A percentile compares a stretch with the other conserved stretches of the same genome.
phyloP scores from a whole-genome alignment of 2,797 vertebrate species.

The Rhyacichthys aspro region DNA sequence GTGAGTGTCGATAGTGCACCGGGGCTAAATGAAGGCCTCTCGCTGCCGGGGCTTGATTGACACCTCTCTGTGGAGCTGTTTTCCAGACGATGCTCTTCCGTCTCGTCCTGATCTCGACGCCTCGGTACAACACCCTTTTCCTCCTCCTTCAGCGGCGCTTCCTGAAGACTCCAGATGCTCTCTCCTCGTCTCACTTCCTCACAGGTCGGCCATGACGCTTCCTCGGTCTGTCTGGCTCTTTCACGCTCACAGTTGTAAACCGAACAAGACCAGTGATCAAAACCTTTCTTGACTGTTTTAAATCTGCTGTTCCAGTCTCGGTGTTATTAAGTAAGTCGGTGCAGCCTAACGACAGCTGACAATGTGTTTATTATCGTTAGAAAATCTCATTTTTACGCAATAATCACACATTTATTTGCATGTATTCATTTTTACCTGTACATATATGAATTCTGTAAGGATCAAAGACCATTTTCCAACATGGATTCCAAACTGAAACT shows the following conservation, averaged over 20 bases:
- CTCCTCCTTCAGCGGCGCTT: slow-evolving; percentile 24
- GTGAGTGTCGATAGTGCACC: slow-evolving; percentile 65
- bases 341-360: too few species aligned
- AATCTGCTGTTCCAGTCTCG: too few species aligned
- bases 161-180: slow-evolving; percentile 18
- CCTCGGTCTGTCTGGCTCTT: slow-evolving; percentile 2
- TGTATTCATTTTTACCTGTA: too few species aligned
- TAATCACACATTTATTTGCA: too few species aligned
- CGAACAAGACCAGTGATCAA: too few species aligned
- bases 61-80: slow-evolving; percentile 64
- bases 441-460: too few species aligned
- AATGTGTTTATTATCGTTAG: too few species aligned
- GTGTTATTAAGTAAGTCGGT: too few species aligned
- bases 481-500: too few species aligned
- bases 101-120: slow-evolving; percentile 45
- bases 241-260: neutral
- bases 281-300: too few species aligned
- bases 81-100: slow-evolving; percentile 47
- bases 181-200: slow-evolving; percentile 14
- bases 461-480: too few species aligned
- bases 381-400: too few species aligned
- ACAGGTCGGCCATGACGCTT: slow-evolving; percentile 16
- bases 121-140: slow-evolving; percentile 39
- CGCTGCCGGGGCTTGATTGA: slow-evolving; percentile 60
- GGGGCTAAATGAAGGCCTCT: slow-evolving; percentile 44